These are phyloP conservation scores for Heliconius nattereri DNA, from an alignment of 1,140 invertebrate genomes.

Conservation along the genomic window DNA sequence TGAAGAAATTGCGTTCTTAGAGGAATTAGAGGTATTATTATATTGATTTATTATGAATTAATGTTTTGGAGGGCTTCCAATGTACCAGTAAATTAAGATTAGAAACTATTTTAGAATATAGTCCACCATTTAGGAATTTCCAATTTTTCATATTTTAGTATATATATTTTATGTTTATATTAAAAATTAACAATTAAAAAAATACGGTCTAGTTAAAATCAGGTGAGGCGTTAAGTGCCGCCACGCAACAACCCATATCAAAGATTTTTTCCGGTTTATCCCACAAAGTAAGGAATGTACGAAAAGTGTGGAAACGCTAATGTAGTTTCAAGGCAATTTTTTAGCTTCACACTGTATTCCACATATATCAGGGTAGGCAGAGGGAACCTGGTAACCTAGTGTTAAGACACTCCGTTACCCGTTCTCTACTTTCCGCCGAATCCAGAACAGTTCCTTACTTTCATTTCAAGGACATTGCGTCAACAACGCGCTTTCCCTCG, in stretches of 20 bases:
- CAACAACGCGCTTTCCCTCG: too few relatives aligned
- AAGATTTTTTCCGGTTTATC: not conserved
- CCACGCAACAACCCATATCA: too few relatives aligned
- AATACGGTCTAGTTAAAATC: not conserved
- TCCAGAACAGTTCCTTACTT: too few relatives aligned
- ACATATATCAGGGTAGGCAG: too few relatives aligned
- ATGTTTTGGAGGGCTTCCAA: not conserved
- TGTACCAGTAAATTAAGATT: not conserved
- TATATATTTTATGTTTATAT: not conserved
- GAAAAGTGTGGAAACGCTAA: too few relatives aligned
- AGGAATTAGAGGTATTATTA: conserved; percentile 66
- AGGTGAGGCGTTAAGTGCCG: not conserved
- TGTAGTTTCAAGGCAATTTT: too few relatives aligned
- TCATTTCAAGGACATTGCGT: too few relatives aligned
- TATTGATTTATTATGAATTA: not conserved
- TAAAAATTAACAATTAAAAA: not conserved
- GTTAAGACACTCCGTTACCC: too few relatives aligned
- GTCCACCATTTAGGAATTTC: not conserved
- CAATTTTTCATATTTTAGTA: not conserved
- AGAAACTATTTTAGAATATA: not conserved
- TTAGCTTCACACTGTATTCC: too few relatives aligned
- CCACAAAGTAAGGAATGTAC: too few relatives aligned
- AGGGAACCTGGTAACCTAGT: too few relatives aligned
- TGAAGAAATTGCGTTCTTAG: conserved; percentile 62
- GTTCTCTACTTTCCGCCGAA: too few relatives aligned